Evolutionary conservation across 2,888 invertebrate genomes (phyloP).

Genomic region (Nomada hirtipes): DNA sequence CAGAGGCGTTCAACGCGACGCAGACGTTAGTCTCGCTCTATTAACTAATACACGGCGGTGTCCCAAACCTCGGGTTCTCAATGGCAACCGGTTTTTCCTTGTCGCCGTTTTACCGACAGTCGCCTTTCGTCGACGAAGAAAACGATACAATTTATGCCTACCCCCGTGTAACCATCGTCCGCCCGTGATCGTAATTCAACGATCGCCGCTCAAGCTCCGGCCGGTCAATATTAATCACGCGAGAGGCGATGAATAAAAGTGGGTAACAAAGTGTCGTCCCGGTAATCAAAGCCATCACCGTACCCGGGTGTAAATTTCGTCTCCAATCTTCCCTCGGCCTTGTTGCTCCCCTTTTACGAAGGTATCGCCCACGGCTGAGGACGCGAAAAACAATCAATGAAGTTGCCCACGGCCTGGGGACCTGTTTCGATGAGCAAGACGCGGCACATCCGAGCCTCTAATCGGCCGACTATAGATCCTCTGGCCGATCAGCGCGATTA

Average conservation of each 20-base stretch:
- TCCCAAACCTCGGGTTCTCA: constrained; percentile 45
- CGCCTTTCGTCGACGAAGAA: background rate
- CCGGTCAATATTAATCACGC: constrained; percentile 39
- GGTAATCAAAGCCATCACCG: background rate
- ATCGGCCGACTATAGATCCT: constrained; percentile 70
- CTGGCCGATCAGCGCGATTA: constrained; percentile 78
- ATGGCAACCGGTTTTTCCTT: constrained; percentile 32
- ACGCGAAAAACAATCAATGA: constrained; percentile 62
- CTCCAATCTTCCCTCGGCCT: constrained; percentile 17
- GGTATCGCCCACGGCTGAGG: background rate
- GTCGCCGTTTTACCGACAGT: background rate
- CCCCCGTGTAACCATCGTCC: background rate
- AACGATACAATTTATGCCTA: constrained; percentile 39
- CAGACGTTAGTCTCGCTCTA: constrained; percentile 53
- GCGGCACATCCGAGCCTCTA: constrained; percentile 58
- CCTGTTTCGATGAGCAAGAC: background rate
- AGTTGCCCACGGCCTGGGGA: background rate
- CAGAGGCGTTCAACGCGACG: background rate
- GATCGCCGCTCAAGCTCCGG: constrained; percentile 6
- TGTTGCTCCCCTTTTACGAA: background rate
- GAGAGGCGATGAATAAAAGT: background rate
- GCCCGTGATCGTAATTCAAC: background rate
- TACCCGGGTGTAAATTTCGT: constrained; percentile 42
- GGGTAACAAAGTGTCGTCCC: constrained; percentile 5
- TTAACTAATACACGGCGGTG: constrained; percentile 55